phyloP scores from a whole-genome alignment of 2,113 vertebrate species.

The Cottus gobio region DNA sequence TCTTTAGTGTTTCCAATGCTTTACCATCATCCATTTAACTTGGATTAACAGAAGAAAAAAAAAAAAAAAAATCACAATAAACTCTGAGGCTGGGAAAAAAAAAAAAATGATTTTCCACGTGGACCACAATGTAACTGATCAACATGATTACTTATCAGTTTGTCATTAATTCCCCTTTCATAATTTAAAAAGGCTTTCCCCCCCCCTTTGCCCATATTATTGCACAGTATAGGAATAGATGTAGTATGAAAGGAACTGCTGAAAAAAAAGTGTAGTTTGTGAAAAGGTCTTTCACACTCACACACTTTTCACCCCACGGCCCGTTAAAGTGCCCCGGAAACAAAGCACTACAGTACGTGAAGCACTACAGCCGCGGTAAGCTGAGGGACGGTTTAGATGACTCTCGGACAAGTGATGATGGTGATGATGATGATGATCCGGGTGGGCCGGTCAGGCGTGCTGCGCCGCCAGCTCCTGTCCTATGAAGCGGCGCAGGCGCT shows the following conservation, averaged over 20 bases:
- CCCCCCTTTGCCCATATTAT: conserved; percentile 29
- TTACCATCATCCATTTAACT: background rate
- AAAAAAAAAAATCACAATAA: background rate
- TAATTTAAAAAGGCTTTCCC: background rate
- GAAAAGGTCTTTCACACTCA: conserved; percentile 10
- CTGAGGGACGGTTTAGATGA: conserved; percentile 12
- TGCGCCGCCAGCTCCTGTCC: conserved; percentile 89
- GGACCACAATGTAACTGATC: conserved; percentile 1
- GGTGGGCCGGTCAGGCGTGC: conserved; percentile 70
- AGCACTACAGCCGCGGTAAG: background rate
- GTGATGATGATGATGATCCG: background rate
- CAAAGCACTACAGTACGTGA: background rate
- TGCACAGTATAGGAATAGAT: conserved; percentile 48
- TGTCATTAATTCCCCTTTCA: background rate
- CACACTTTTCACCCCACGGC: background rate
- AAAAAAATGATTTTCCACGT: background rate
- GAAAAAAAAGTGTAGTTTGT: conserved; percentile 25
- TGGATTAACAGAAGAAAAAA: conserved; percentile 9
- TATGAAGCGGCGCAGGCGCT: conserved; percentile 95
- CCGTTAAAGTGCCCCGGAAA: conserved; percentile 10
- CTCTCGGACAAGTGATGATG: conserved; percentile 11
- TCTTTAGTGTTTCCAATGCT: background rate
- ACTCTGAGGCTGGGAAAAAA: conserved; percentile 1
- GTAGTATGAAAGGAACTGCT: conserved; percentile 17
- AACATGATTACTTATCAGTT: conserved; percentile 18